Conservation (phyloP, 1,140 invertebrate genomes). For the Ceratosolen fusciceps region DNA sequence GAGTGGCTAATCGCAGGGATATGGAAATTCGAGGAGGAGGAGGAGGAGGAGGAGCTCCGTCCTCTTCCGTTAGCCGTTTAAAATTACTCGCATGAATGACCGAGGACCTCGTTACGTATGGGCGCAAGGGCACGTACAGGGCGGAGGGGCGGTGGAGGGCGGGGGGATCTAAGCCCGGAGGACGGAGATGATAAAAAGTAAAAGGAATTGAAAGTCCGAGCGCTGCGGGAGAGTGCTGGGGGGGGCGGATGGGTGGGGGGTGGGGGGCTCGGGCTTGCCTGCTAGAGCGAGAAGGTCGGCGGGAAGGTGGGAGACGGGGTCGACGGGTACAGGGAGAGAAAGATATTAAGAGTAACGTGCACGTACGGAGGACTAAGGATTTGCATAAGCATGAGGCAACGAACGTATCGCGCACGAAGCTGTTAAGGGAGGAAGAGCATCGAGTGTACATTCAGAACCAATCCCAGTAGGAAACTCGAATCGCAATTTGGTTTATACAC, state of each 20-base stretch:
- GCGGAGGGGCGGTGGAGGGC: too few relatives aligned
- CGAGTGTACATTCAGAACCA: conserved; percentile 38
- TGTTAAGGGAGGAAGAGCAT: conserved; percentile 31
- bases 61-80: too few relatives aligned
- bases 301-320: too few relatives aligned
- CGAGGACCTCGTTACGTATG: not conserved
- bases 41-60: too few relatives aligned
- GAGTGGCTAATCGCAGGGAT: too few relatives aligned
- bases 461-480: conserved; percentile 39
- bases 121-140: not conserved
- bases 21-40: too few relatives aligned
- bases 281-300: not conserved
- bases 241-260: too few relatives aligned
- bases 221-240: not conserved
- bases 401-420: conserved; percentile 31
- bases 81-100: not conserved
- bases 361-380: conserved; percentile 11
- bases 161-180: not conserved
- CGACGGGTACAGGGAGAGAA: not conserved
- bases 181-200: not conserved
- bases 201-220: not conserved
- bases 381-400: conserved; percentile 25
- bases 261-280: too few relatives aligned
- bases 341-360: not conserved
- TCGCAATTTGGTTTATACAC: conserved; percentile 33